Evolutionary conservation across 2,888 invertebrate genomes (phyloP), one percentile per base, ranked within the genome.

Genomic region (Amiota mariae): DNA sequence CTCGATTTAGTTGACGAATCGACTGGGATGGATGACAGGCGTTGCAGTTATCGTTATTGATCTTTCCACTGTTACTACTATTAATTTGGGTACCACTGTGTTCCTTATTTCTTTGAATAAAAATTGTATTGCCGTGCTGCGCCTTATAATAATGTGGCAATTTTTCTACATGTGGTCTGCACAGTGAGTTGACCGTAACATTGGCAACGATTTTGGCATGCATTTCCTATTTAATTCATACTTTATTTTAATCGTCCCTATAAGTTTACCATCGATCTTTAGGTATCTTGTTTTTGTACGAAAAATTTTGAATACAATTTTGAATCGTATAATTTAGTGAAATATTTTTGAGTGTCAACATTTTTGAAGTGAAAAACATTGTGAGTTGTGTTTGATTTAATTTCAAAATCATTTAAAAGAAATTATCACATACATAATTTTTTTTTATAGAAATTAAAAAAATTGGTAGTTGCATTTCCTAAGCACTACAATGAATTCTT

Each of bases 201-300:
- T n/a, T 51, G 2, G 36, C 54, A 18, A 68, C 15, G 13, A 68
- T 13, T 68, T 68, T 68, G 12, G 67, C 1, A 49, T 24, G 54
- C 67, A 68, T 68, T 49, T 68, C 54, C 67, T 36, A 10, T 6
- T 36, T 6, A 36, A 36, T 36, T 36, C 36, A 36, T 36, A 36
- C 36, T 36, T 36, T 36, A 36, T 36, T 36, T 2, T 6, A 18
- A 8, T 11, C 1, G 18, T 9, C 18, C 11, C 10, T 6, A 59
- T 3, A 59, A 59, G 20, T 20, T 20, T 20, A 11, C 11, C 59
- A 59, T 59, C 18, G 0, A 36, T 6, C 36, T 6, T 36, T 6
- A 36, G 36, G 36, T 36, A 36, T 36, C 6, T 36, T 6, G 36
- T 36, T 36, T 36, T 36, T 36, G 2, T 6, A 36, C 36, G 0